Percentiles rank a stretch among this genome's conserved stretches.
phyloP scores from a whole-genome alignment of 2,113 vertebrate species.

The Collichthys lucidus region DNA sequence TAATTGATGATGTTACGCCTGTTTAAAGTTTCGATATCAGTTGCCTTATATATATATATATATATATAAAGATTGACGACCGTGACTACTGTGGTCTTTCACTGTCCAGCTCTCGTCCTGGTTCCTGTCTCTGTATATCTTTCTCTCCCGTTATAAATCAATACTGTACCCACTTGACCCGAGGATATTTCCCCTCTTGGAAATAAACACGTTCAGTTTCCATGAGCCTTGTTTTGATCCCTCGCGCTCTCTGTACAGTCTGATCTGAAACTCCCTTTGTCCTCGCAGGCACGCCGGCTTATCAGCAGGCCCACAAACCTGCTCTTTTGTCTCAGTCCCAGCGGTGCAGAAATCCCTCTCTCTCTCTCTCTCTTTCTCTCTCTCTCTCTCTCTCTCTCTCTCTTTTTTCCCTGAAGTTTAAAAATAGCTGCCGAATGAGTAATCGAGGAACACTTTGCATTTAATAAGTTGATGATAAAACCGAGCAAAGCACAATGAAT shows the following conservation, averaged over 20 bases:
- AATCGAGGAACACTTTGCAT: constrained; percentile 45
- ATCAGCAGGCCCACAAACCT: constrained; percentile 67
- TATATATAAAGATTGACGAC: neutral
- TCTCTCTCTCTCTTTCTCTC: neutral
- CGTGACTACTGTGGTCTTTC: neutral
- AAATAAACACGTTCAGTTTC: constrained; percentile 46
- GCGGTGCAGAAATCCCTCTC: constrained; percentile 36
- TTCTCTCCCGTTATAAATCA: constrained; percentile 28
- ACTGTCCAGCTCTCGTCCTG: neutral
- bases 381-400: neutral
- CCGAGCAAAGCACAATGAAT: constrained; percentile 41
- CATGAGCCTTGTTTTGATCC: constrained; percentile 48
- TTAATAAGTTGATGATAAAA: constrained; percentile 66
- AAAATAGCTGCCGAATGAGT: constrained; percentile 66
- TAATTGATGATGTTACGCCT: too few relatives aligned
- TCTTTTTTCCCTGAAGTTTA: constrained; percentile 44
- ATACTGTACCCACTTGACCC: constrained; percentile 23
- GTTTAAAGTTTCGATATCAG: too few relatives aligned
- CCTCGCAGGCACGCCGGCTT: constrained; percentile 43
- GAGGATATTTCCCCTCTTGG: neutral
- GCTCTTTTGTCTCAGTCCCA: constrained; percentile 62
- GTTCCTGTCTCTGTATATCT: neutral
- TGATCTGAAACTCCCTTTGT: constrained; percentile 46
- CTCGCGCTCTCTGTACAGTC: constrained; percentile 14
- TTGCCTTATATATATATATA: neutral